Evolutionary conservation across 2,797 vertebrate species (phyloP), one percentile per base, ranked within the genome.

Genomic region (Poecilia velifera): DNA sequence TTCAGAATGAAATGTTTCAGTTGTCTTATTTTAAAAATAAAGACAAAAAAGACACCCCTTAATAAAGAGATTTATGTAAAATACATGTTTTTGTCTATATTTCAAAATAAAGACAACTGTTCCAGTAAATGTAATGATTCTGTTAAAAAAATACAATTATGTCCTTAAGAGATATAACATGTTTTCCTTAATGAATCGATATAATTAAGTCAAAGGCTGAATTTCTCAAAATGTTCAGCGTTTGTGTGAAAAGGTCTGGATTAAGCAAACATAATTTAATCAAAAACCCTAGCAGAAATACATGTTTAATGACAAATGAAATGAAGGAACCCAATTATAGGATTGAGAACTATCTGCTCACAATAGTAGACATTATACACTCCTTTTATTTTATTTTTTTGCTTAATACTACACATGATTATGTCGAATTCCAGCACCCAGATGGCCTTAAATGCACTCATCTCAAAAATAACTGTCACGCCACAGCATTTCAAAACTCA

Each of bases 391-490:
- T 34, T 7, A 41, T 41, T 5, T 13, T 46, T 34, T n/a, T 16
- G 18, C 39, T 66, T 49, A 9, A 28, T 14, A 8, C 16, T 28
- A n/a, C 22, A 46, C 2, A 46, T 45, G 41, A 71, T 28, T 71
- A 46, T 28, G 6, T 22, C n/a, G 2, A 70, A 70, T 46, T 71
- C 68, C 41, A 71, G 43, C 68, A 18, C 13, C 31, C 39, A 31
- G 14, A 16, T 71, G 82, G 49, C 84, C 82, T 86, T 46, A 81
- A 68, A 80, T 77, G 74, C 78, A 81, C 80, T 76, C 79, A 66
- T 80, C 74, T 74, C 47, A 86, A 88, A 57, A 85, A 84, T 84
- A 88, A 85, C 76, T 46, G 13, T 51, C 43, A 43, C 81, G 80
- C 70, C 72, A 28, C 76, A 86, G 82, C 57, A 16, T 57, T 77